A percentile compares a stretch with the other conserved stretches of the same genome.
phyloP scores from a whole-genome alignment of 2,113 vertebrate genomes.

The Pheucticus melanocephalus region DNA sequence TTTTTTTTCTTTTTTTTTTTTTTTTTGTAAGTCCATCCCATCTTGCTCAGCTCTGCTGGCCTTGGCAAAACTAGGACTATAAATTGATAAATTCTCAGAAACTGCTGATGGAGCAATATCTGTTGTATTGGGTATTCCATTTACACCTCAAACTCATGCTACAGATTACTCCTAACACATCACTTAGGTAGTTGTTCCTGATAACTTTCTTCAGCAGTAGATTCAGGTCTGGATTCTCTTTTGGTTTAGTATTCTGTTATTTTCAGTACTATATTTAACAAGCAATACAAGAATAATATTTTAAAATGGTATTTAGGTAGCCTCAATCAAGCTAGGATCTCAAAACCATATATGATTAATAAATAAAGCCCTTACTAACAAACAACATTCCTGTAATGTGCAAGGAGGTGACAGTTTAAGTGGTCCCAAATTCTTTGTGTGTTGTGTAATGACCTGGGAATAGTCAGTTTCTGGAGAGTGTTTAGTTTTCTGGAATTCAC shows the following conservation, averaged over 20 bases:
- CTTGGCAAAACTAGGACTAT: neutral
- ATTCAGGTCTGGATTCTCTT: neutral
- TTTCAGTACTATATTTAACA: neutral
- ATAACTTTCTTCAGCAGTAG: neutral
- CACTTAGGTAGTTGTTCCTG: neutral
- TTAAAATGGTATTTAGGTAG: neutral
- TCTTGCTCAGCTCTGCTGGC: neutral
- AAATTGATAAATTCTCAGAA: neutral
- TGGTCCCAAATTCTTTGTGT: neutral
- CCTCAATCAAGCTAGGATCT: neutral
- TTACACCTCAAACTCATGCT: neutral
- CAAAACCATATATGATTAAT: neutral
- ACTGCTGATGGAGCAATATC: neutral
- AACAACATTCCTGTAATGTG: neutral
- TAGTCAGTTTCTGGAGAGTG: neutral
- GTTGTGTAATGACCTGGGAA: neutral
- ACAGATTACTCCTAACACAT: neutral
- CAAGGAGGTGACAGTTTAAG: neutral
- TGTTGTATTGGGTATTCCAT: neutral
- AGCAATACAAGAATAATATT: neutral
- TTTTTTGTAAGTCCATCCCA: neutral
- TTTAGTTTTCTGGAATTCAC: neutral
- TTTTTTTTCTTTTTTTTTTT: neutral
- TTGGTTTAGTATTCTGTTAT: neutral
- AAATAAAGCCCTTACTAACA: neutral